Evolutionary conservation across 2,888 invertebrate species (phyloP), one percentile per base, ranked within the genome.

Genomic region (Metopia argyrocephala): DNA sequence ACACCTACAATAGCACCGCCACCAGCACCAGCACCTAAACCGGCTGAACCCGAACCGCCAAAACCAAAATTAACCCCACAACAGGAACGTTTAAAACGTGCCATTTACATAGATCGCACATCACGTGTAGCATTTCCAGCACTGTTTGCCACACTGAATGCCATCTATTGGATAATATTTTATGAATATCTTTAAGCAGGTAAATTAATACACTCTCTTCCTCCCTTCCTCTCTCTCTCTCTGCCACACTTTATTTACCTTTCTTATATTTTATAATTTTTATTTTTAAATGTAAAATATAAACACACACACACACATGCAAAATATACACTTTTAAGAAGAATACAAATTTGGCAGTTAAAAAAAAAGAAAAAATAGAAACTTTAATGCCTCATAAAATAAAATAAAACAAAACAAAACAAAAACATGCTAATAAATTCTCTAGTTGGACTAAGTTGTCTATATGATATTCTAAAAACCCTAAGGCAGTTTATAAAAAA

Each of bases 141-240:
- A 64, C 91, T 94, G 57, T 95, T 95, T 86, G 91, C 94, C 75
- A 89, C 93, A 75, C 91, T 95, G 59, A 95, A 95, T 88, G 91
- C 92, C 82, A 93, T 93, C 83, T 95, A 95, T 87, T 95, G 95
- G 95, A 93, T 94, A 85, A 92, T 93, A 87, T 95, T 95, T 89
- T 94, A 94, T 74, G 93, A 94, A 87, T 94, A 94, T 88, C 92
- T 94, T 87, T 94, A 93, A 91, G 87, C 27, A 38, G 31, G 15
- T 38, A 7, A 69, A 45, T 52, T 28, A 38, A 45, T 52, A 28
- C n/a, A 28, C 15, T 59, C 3, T 38, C 7, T 23, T 57, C 21
- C 28, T 2, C 48, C 15, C 7, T 48, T 18, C 18, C 7, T 48
- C 48, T 31, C 2, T 31, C 31, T 31, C 0, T 31, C 31, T 38